Evolutionary conservation across 2,888 invertebrate genomes (phyloP), one percentile per base, ranked within the genome.

Genomic region (Argynnis bischoffii): DNA sequence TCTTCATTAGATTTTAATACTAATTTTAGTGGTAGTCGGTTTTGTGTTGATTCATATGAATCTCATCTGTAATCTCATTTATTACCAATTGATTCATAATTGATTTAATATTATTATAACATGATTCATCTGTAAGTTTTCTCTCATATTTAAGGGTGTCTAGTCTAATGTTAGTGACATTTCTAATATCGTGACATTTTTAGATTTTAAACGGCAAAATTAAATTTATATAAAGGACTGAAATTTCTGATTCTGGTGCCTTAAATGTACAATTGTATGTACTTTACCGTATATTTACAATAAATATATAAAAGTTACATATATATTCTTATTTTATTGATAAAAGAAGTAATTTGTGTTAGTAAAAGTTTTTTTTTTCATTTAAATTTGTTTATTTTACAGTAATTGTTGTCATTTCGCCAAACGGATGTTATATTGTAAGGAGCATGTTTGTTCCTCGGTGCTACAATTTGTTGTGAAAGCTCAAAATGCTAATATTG

Each of bases 221-320:
- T 47, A 46, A 48, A 59, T 18, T 47, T 51, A 46, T 15, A 57
- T 55, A 69, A 16, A 63, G 18, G 63, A 63, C 69, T 66, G 66
- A 66, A 16, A 35, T 81, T 81, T 82, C 80, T 69, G 57, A 69
- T 74, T 72, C 70, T 72, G 76, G 83, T 81, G 83, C 83, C 81
- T 82, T 81, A 31, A 76, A 69, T 59, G 78, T 81, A 79, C 78
- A 79, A 79, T 79, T 56, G n/a, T 66, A 63, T 69, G 68, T 74
- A 71, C 71, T 72, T 72, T 65, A 67, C 65, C 41, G 64, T 69
- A 71, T 72, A 72, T 74, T 72, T 71, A 68, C 26, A n/a, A 48
- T 26, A 71, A 74, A 71, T 74, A 72, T 74, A 71, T 70, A 72
- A 69, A 70, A 68, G 71, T 64, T 68, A 72, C 69, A 70, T 70